These are phyloP conservation scores for Camelus dromedarius DNA, from an alignment of 2,113 vertebrate genomes.

Conservation along the genomic window DNA sequence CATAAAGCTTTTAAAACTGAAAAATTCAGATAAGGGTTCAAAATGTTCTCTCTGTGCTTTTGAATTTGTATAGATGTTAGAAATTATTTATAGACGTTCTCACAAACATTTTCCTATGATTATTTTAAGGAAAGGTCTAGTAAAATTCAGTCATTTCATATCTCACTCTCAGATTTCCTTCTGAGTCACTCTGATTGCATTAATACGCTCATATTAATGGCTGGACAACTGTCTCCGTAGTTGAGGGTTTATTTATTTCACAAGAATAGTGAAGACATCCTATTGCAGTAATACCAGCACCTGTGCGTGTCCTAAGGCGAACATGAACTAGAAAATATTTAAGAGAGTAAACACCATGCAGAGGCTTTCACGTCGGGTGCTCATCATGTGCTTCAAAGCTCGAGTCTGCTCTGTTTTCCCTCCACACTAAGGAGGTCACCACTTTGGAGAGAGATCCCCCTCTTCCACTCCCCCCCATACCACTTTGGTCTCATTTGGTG, in stretches of 20 bases:
- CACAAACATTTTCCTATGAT: not conserved
- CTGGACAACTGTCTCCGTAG: not conserved
- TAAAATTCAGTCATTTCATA: not conserved
- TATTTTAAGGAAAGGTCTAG: not conserved
- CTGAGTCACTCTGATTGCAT: not conserved
- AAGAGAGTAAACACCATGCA: not conserved
- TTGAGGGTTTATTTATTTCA: not conserved
- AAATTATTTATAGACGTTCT: not conserved
- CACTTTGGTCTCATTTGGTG: not conserved
- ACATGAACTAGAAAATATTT: not conserved
- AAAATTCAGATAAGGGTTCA: not conserved
- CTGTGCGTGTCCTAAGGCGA: not conserved
- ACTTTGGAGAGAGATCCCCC: too few species aligned
- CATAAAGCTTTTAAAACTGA: not conserved
- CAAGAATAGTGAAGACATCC: not conserved
- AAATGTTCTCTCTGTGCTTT: not conserved
- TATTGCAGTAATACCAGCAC: not conserved
- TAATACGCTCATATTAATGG: not conserved
- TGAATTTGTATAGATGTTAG: not conserved
- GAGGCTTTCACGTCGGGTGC: not conserved
- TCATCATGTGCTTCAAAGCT: not conserved
- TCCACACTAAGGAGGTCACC: not conserved
- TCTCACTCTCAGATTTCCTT: not conserved
- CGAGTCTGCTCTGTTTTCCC: not conserved
- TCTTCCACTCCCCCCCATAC: accelerated